Conservation (phyloP, 2,113 vertebrate genomes). For the Paradoxurus hermaphroditus region DNA sequence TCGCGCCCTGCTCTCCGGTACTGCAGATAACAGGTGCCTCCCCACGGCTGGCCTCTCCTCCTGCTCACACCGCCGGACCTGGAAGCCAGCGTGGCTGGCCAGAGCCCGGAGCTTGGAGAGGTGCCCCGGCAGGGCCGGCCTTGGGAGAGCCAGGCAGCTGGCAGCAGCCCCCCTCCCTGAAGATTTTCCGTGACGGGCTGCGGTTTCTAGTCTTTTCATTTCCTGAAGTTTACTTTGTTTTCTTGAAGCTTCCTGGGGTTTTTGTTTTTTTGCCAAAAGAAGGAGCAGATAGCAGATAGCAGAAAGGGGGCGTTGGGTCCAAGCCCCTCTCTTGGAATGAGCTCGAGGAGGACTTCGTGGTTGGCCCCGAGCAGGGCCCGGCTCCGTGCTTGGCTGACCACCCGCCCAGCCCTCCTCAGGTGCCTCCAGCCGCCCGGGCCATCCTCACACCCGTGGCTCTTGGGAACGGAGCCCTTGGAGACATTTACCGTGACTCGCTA, state of each 20-base stretch:
- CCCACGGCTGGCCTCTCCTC: rapidly evolving
- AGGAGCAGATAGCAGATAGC: not conserved
- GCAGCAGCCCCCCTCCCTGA: rapidly evolving
- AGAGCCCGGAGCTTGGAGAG: not conserved
- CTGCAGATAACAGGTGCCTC: not conserved
- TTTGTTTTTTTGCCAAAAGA: constrained; percentile 57
- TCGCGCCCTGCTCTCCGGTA: not conserved
- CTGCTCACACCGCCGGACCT: not conserved
- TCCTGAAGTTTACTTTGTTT: constrained; percentile 30
- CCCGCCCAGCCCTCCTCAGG: not conserved
- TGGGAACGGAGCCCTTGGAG: rapidly evolving
- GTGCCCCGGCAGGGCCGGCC: rapidly evolving
- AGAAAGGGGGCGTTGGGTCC: not conserved
- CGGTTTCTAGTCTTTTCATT: not conserved
- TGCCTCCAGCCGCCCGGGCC: not conserved
- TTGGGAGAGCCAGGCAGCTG: not conserved
- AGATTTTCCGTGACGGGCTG: not conserved
- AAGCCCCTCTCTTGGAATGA: rapidly evolving
- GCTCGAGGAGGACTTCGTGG: not conserved
- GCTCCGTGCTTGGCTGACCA: not conserved
- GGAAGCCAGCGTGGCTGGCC: not conserved
- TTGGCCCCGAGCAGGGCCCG: rapidly evolving
- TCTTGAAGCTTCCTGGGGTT: not conserved
- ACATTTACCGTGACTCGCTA: not conserved
- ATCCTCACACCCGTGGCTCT: not conserved